A percentile compares a stretch with the other conserved stretches of the same genome.
These are phyloP conservation scores for Machimus atricapillus DNA, from an alignment of 2,888 invertebrate genomes.

Conservation along the genomic window DNA sequence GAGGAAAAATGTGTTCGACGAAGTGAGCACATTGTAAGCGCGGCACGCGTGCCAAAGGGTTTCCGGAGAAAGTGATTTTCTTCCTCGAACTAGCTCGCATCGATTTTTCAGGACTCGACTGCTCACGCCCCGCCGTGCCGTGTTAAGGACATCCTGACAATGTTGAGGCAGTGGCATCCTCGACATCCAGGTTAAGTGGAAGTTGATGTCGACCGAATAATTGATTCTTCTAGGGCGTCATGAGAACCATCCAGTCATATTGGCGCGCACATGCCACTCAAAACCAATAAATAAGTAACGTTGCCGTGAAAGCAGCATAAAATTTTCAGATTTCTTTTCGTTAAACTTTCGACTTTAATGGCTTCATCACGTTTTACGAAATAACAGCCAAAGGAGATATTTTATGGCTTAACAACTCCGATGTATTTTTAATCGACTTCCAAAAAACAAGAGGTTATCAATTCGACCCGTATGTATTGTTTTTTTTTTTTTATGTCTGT, in stretches of 20 bases:
- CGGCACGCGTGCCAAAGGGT: constrained; percentile 6
- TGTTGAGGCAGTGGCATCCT: background rate
- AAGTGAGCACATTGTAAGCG: constrained; percentile 10
- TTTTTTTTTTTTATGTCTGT: too few species aligned
- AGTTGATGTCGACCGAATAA: background rate
- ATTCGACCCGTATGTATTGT: too few species aligned
- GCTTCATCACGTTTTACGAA: too few species aligned
- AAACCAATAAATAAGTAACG: background rate
- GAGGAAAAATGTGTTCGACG: constrained; percentile 20
- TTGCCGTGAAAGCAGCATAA: background rate
- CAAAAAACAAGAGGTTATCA: too few species aligned
- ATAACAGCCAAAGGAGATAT: background rate
- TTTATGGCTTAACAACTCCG: too few species aligned
- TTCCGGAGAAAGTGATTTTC: constrained; percentile 10
- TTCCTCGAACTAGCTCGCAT: background rate
- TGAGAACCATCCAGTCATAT: background rate
- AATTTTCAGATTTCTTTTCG: background rate
- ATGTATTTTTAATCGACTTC: too few species aligned
- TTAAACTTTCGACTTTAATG: background rate
- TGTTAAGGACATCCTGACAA: background rate
- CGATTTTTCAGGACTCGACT: background rate
- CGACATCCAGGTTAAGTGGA: background rate
- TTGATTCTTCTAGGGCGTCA: background rate
- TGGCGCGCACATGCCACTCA: background rate
- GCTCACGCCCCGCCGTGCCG: background rate